Evolutionary conservation across 2,797 vertebrate species (phyloP).

Genomic region (Gephyroberyx darwinii): DNA sequence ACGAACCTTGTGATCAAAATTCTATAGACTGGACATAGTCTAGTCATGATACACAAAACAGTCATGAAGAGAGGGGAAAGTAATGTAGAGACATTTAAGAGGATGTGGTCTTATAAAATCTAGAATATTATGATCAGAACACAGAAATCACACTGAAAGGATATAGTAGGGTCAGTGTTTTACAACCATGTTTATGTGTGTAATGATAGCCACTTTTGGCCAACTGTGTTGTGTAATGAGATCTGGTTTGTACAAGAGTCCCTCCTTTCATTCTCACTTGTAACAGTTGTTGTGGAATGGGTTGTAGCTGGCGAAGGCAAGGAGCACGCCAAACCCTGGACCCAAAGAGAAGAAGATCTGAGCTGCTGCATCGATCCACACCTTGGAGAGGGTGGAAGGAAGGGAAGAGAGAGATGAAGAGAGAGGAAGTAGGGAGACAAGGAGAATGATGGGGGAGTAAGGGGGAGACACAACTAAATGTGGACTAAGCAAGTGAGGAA

Average conservation of each 20-base stretch:
- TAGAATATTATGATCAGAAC: too few species aligned
- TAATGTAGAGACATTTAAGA: background rate
- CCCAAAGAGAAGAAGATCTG: slow-evolving; percentile 99
- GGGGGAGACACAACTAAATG: slow-evolving; percentile 1
- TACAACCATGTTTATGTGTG: background rate
- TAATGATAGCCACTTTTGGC: background rate
- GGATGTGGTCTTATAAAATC: too few species aligned
- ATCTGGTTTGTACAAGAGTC: background rate
- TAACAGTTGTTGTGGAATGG: slow-evolving; percentile 99
- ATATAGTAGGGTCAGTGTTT: background rate
- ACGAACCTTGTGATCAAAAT: too few species aligned
- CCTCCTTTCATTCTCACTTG: slow-evolving; percentile 84
- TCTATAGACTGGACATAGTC: too few species aligned
- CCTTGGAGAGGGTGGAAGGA: slow-evolving; percentile 75
- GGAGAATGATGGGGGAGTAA: background rate
- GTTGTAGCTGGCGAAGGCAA: slow-evolving; percentile 98
- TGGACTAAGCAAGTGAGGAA: background rate
- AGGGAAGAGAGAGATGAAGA: background rate
- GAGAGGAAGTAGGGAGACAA: background rate
- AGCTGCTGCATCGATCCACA: slow-evolving; percentile 97
- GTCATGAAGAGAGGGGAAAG: background rate
- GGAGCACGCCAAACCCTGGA: slow-evolving; percentile 94
- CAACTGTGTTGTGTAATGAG: background rate
- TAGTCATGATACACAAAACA: too few species aligned
- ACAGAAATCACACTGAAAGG: too few species aligned